phyloP scores from a whole-genome alignment of 2,888 invertebrate species.

The Xanthorhoe designata region DNA sequence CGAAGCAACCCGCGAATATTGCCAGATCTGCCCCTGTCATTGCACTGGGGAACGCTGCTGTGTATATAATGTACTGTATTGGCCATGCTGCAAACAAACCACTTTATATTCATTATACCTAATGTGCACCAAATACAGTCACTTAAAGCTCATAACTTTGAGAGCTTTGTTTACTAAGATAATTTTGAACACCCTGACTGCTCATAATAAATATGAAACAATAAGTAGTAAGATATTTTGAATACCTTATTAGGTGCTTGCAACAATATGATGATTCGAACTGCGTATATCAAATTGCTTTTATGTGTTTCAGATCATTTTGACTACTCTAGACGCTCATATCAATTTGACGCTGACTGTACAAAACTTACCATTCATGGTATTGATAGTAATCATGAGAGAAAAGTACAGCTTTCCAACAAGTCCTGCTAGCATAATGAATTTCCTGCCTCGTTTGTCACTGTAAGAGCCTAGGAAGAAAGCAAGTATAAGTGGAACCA shows the following conservation, averaged over 20 bases:
- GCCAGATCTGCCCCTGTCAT: slow-evolving; percentile 92
- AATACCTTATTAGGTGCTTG: no score
- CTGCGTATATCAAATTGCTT: no score
- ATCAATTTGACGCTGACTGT: no score
- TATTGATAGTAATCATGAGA: slow-evolving; percentile 89
- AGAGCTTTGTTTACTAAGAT: no score
- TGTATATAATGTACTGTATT: slow-evolving; percentile 89
- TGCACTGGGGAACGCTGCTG: slow-evolving; percentile 91
- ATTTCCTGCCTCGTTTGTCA: slow-evolving; percentile 91
- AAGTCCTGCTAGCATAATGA: slow-evolving; percentile 90
- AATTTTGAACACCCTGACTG: no score
- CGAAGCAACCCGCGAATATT: slow-evolving; percentile 91
- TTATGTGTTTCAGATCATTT: no score
- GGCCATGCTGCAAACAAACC: slow-evolving; percentile 85
- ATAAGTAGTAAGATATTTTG: no score
- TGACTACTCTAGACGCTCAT: no score
- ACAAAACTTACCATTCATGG: slow-evolving; percentile 78
- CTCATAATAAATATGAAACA: no score
- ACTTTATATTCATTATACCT: neutral
- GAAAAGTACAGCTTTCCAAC: slow-evolving; percentile 91
- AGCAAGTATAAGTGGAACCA: slow-evolving; percentile 90
- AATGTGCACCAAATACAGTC: no score
- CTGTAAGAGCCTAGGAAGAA: slow-evolving; percentile 94
- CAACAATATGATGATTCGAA: no score
- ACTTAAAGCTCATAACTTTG: no score